These are phyloP conservation scores for Delichon dasypus DNA, from an alignment of 2,797 vertebrate species.

Conservation along the genomic window DNA sequence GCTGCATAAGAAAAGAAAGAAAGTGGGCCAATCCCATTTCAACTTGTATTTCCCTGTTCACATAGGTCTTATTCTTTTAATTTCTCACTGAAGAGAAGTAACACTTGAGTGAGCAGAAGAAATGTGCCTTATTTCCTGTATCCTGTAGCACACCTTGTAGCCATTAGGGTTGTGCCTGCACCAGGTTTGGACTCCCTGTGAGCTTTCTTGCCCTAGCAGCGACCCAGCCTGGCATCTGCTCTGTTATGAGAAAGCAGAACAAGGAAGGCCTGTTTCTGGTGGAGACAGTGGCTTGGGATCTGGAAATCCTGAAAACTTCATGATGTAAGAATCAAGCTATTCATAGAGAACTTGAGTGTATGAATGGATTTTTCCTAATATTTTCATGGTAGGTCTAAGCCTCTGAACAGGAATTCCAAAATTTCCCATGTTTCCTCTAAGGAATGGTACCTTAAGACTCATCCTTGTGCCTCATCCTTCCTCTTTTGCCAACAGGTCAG, in stretches of 20 bases:
- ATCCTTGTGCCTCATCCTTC: not conserved
- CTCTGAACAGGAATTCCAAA: not conserved
- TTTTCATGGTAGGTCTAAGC: not conserved
- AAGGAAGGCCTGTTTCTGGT: conserved; percentile 1
- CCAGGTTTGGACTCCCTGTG: not conserved
- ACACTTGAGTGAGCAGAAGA: not conserved
- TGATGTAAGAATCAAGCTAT: not conserved
- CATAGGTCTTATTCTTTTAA: not conserved
- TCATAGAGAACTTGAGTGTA: not conserved
- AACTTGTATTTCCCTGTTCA: conserved; percentile 16
- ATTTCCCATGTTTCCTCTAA: not conserved
- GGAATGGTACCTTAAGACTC: not conserved
- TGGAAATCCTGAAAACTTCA: not conserved
- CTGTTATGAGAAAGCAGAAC: conserved; percentile 6
- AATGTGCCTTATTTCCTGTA: not conserved
- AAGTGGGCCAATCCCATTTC: conserved; percentile 53
- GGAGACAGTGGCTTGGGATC: not conserved
- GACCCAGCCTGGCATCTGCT: not conserved
- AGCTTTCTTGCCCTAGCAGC: not conserved
- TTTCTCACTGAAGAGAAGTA: conserved; percentile 3
- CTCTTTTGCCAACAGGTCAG: not conserved
- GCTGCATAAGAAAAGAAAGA: conserved; percentile 23
- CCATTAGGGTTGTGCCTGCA: not conserved
- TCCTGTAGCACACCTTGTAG: not conserved
- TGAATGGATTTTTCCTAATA: not conserved